Conservation (phyloP, 2,797 vertebrate species). For the Capromys pilorides region DNA sequence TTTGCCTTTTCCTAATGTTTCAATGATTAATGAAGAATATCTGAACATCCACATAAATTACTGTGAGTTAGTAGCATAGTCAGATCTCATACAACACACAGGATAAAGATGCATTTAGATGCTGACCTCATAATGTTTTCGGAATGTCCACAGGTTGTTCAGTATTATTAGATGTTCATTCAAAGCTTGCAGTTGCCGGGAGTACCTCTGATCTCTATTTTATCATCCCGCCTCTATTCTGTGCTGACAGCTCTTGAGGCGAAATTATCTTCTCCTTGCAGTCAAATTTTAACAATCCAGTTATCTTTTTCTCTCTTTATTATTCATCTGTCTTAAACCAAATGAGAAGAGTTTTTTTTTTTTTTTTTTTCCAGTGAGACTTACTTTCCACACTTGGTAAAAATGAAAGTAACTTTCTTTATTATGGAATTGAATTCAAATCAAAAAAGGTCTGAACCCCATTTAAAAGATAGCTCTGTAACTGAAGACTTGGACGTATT, state of each 20-base stretch:
- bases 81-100: neutral
- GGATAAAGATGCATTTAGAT: constrained; percentile 29
- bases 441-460: constrained; percentile 60
- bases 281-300: constrained; percentile 73
- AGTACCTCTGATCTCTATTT: constrained; percentile 51
- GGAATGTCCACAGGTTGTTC: constrained; percentile 59
- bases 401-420: constrained; percentile 76
- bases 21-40: neutral
- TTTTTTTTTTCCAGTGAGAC: constrained; percentile 50
- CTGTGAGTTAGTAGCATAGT: neutral
- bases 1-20: neutral
- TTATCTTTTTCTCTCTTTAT: constrained; percentile 72
- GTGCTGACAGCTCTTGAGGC: constrained; percentile 63
- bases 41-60: neutral
- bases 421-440: constrained; percentile 70
- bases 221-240: constrained; percentile 41
- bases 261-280: constrained; percentile 76
- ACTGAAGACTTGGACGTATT: constrained; percentile 61
- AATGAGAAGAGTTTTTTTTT: constrained; percentile 72
- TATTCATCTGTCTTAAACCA: constrained; percentile 75
- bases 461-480: constrained; percentile 70
- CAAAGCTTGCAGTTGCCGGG: constrained; percentile 46
- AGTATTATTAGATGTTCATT: constrained; percentile 66
- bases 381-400: constrained; percentile 56
- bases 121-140: constrained; percentile 11